These are phyloP conservation scores for Thalassarche chlororhynchos DNA, from an alignment of 2,113 vertebrate genomes.

Conservation along the genomic window DNA sequence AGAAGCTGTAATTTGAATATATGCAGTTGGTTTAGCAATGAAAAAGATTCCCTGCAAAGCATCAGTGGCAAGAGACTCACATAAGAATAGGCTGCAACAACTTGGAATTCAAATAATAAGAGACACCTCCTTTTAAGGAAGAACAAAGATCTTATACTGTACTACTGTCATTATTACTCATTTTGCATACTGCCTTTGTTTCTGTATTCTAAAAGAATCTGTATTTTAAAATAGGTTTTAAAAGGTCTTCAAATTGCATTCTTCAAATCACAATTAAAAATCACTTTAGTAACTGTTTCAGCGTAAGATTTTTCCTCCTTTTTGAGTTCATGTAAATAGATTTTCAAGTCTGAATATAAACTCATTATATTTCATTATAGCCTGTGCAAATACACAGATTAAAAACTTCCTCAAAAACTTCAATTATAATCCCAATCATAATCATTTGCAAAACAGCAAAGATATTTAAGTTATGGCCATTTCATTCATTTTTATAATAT, in stretches of 20 bases:
- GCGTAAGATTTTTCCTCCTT: not conserved
- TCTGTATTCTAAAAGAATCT: not conserved
- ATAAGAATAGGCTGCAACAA: not conserved
- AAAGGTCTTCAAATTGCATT: not conserved
- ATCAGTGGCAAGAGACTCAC: not conserved
- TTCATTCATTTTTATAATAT: not conserved
- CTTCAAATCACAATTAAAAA: not conserved
- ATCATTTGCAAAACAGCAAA: not conserved
- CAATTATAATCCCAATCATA: not conserved
- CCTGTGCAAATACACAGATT: not conserved
- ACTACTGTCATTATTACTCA: not conserved
- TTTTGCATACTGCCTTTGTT: not conserved
- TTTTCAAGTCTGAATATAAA: not conserved
- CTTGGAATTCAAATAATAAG: conserved; percentile 3
- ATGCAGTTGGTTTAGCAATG: not conserved
- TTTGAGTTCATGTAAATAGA: not conserved
- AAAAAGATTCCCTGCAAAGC: not conserved
- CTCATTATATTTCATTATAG: not conserved
- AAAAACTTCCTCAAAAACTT: not conserved
- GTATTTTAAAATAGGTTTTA: not conserved
- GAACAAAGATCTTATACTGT: not conserved
- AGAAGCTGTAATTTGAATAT: not conserved
- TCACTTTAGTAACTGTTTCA: not conserved
- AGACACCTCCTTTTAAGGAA: not conserved
- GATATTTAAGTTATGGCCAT: not conserved